phyloP scores from a whole-genome alignment of 2,888 invertebrate species.

The Disparrhopalites patrizii region DNA sequence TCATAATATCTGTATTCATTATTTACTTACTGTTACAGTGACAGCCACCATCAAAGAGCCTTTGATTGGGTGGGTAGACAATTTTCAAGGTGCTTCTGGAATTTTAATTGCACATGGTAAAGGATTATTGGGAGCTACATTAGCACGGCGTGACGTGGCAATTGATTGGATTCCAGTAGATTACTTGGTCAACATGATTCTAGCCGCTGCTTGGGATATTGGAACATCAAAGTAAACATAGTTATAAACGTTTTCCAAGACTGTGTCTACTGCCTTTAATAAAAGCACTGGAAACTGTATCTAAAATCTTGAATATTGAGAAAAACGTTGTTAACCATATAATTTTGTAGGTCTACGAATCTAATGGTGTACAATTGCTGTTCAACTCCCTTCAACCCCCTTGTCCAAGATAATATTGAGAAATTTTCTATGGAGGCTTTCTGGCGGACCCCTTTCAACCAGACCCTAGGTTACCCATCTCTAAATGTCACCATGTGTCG shows the following conservation, averaged over 20 bases:
- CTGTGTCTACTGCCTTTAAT: not conserved
- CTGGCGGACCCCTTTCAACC: constrained; percentile 73
- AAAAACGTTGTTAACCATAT: not conserved
- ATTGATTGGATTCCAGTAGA: constrained; percentile 89
- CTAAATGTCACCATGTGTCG: not conserved
- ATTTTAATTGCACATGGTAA: constrained; percentile 54
- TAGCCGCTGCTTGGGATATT: constrained; percentile 85
- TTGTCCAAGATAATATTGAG: constrained; percentile 44
- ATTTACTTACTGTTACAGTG: constrained; percentile 6
- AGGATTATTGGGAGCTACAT: constrained; percentile 63
- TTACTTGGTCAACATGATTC: constrained; percentile 88
- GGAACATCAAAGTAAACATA: not conserved
- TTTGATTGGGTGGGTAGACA: constrained; percentile 60
- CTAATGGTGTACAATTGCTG: constrained; percentile 56
- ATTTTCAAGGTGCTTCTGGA: constrained; percentile 60
- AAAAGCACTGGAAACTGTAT: not conserved
- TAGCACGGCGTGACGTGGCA: constrained; percentile 66
- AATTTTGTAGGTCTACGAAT: constrained; percentile 6
- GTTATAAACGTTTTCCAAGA: not conserved
- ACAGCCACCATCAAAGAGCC: constrained; percentile 40
- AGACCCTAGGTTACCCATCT: constrained; percentile 80
- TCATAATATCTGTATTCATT: not conserved
- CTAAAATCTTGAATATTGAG: not conserved
- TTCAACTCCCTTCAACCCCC: constrained; percentile 55
- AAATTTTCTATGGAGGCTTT: constrained; percentile 56